Evolutionary conservation across 2,797 vertebrate genomes (phyloP), one percentile per base, ranked within the genome.

Genomic region (Danio kyathit): DNA sequence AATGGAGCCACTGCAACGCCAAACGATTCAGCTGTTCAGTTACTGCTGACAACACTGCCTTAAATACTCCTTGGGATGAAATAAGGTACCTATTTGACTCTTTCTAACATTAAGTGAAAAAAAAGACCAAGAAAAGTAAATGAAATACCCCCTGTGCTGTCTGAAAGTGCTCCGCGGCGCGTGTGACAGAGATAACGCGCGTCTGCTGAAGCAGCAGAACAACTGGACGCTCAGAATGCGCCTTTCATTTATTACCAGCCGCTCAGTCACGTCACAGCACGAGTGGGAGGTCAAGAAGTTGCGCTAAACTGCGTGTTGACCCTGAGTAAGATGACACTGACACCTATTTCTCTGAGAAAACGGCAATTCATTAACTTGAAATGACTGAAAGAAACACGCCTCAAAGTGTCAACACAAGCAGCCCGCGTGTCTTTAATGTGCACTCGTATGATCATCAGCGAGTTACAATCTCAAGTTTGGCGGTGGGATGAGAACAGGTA

Each of bases 211-310:
- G 49, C 11, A 49, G 65, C 49, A 41, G 57, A 74, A 46, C 63
- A 54, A 81, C 83, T 74, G 66, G 21, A 74, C 78, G 70, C 52
- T 67, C 56, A 64, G 65, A 51, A 76, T 86, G 80, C 76, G 84
- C 87, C 81, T 87, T 83, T 82, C 91, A 90, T 90, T 84, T 90
- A 89, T 84, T 87, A 90, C 84, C 88, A 89, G 85, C 88, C 88
- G 66, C 90, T 90, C 87, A 86, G 86, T 84, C 89, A 89, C 90
- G 93, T 91, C 94, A 94, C 93, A 88, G 86, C 90, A 89, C 88
- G 89, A 85, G 88, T 86, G 89, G 91, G 91, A 90, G 91, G 91
- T 90, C 88, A 90, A 56, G 80, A 71, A 66, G 56, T 77, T 16
- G 71, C 57, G 63, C 71, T 69, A 72, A 75, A 84, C 60, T 48